Conservation (phyloP, 2,113 vertebrate species). For the Sturnira hondurensis region DNA sequence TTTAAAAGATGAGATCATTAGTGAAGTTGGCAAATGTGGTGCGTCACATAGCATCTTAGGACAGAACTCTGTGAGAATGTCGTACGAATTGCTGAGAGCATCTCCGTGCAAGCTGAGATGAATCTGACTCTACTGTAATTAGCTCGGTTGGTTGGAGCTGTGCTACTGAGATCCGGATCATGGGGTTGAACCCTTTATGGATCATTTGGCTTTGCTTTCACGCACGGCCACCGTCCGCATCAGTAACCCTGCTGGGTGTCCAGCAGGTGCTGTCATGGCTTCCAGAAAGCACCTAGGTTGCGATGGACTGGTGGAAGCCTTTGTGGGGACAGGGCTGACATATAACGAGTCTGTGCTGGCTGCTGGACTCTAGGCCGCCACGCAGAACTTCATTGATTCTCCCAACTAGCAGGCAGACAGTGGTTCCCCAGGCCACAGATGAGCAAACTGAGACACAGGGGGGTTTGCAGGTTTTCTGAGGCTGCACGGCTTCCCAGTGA, state of each 20-base stretch:
- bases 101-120: neutral
- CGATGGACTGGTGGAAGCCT: neutral
- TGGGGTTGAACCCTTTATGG: conserved; percentile 67
- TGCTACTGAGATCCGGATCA: conserved; percentile 61
- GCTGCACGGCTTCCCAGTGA: neutral
- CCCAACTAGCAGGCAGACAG: neutral
- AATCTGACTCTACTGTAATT: conserved; percentile 45
- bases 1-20: conserved; percentile 57
- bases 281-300: conserved; percentile 5
- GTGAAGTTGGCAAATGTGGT: neutral
- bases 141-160: conserved; percentile 65
- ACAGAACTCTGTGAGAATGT: neutral
- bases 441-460: conserved; percentile 4
- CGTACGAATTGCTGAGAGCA: neutral
- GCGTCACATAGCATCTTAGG: neutral
- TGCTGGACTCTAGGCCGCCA: neutral
- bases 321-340: neutral
- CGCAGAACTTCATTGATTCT: neutral
- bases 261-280: conserved; percentile 38
- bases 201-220: conserved; percentile 66
- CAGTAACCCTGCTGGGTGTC: neutral
- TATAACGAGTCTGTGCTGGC: neutral
- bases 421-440: neutral
- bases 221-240: conserved; percentile 43
- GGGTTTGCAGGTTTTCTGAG: neutral